phyloP scores from a whole-genome alignment of 2,888 invertebrate genomes.

The Desoria tigrina region DNA sequence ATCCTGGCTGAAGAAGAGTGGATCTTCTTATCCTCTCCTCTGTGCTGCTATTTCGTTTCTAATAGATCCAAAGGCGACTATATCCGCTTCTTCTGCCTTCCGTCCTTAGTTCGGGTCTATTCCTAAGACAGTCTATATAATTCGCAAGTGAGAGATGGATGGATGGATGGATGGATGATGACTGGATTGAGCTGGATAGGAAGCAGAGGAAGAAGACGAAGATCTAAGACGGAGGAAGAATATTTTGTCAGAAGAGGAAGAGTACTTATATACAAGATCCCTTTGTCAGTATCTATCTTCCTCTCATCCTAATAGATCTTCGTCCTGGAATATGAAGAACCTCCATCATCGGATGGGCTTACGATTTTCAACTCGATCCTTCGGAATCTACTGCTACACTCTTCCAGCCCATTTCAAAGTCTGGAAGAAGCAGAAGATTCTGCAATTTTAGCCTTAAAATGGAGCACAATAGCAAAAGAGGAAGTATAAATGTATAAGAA shows the following conservation, averaged over 20 bases:
- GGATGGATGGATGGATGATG: constrained; percentile 20
- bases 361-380: no score
- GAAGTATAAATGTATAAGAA: neutral
- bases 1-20: constrained; percentile 3
- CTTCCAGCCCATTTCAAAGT: no score
- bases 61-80: no score
- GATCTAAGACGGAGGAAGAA: constrained; percentile 3
- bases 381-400: no score
- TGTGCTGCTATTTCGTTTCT: neutral
- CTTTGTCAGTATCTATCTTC: no score
- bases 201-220: constrained; percentile 1
- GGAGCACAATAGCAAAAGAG: neutral
- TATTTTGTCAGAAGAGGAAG: neutral
- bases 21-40: neutral
- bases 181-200: constrained; percentile 13
- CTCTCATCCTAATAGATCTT: no score
- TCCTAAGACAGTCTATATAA: constrained; percentile 3
- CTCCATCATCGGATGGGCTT: no score
- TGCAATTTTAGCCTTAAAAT: neutral
- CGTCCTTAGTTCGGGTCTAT: no score
- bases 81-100: no score
- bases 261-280: neutral
- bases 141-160: constrained; percentile 11
- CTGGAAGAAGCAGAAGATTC: no score
- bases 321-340: no score